Base-by-base conservation (phyloP, 2,888 invertebrate species). In the Aricia artaxerxes region DNA sequence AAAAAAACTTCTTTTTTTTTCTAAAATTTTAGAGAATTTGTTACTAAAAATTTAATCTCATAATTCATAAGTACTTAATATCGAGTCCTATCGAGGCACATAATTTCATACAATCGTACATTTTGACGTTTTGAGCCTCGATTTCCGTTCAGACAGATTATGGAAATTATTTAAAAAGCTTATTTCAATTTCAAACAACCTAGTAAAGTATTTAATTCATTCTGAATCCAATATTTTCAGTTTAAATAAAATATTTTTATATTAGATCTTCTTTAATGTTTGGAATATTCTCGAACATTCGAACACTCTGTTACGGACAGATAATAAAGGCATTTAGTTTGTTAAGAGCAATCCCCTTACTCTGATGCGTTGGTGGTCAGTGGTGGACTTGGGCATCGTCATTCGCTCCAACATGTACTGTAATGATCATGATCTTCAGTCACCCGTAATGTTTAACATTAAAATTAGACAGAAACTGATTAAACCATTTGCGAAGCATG, bases 371-470 rank as follows among this genome's bases (percentile, higher is more conserved):
- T 97, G 97, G 95, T 97, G 97, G 94, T 97, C 96, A 95, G 96
- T 97, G 95, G 96, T 96, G 95, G 96, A 96, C 95, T 96, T 96
- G 95, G 97, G 96, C 95, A 97, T 96, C 95, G 97, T 97, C 96
- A 97, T 97, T 96, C 97, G 96, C 96, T 97, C 97, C 96, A 98
- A 97, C 97, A 97, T 97, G 93, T 96, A 97, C 98, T 98, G 97
- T 94, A 97, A 97, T 88, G 88, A 92, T 87, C 90, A 85, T 88
- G 84, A 84, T 84, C 82, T 85, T 87, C 86, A 86, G 85, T 82
- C 81, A 85, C 31, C 69, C 69, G 38, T 78, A 53, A 53, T 69
- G 72, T 78, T 35, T 11, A 49, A 9, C 9, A 49, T 11, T 49
- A 57, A 57, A 57, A 57, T 16, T 57, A 57, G 57, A 57, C 4